Conservation (phyloP, 2,113 vertebrate genomes). For the Leptobrachium ailaonicum region DNA sequence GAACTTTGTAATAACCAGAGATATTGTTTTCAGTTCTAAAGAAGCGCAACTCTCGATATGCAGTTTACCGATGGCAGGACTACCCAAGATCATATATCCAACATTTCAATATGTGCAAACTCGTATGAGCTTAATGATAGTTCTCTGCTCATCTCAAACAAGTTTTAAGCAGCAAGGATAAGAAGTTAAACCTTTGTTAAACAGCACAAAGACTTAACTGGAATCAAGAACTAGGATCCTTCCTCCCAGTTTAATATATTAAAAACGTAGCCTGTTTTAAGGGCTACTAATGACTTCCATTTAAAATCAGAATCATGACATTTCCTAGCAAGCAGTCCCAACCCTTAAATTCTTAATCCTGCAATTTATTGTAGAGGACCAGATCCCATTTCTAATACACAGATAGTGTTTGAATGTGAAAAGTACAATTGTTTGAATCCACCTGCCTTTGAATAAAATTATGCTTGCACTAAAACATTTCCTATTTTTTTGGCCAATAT, state of each 20-base stretch:
- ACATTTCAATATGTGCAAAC: constrained; percentile 60
- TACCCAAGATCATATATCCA: constrained; percentile 54
- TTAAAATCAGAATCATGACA: not conserved
- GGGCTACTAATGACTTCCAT: constrained; percentile 53
- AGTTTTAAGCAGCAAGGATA: constrained; percentile 59
- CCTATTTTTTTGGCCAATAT: constrained; percentile 54
- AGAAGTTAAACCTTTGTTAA: constrained; percentile 58
- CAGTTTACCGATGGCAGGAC: constrained; percentile 64
- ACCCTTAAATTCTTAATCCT: not conserved
- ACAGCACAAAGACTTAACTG: constrained; percentile 55
- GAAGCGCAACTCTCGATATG: constrained; percentile 60
- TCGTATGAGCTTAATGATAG: constrained; percentile 51
- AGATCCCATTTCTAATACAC: constrained; percentile 7
- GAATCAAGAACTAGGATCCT: constrained; percentile 58
- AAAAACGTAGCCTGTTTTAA: constrained; percentile 62
- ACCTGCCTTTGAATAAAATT: constrained; percentile 1
- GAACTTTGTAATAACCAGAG: constrained; percentile 54
- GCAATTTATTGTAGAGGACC: not conserved
- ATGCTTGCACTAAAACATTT: constrained; percentile 38
- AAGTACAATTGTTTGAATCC: not conserved
- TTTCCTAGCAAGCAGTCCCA: constrained; percentile 3
- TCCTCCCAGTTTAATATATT: constrained; percentile 59
- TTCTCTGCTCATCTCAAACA: constrained; percentile 54
- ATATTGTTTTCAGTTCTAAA: constrained; percentile 50
- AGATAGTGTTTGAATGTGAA: not conserved